These are phyloP conservation scores for Ambastaia sidthimunki DNA, from an alignment of 2,797 vertebrate genomes.

Conservation along the genomic window DNA sequence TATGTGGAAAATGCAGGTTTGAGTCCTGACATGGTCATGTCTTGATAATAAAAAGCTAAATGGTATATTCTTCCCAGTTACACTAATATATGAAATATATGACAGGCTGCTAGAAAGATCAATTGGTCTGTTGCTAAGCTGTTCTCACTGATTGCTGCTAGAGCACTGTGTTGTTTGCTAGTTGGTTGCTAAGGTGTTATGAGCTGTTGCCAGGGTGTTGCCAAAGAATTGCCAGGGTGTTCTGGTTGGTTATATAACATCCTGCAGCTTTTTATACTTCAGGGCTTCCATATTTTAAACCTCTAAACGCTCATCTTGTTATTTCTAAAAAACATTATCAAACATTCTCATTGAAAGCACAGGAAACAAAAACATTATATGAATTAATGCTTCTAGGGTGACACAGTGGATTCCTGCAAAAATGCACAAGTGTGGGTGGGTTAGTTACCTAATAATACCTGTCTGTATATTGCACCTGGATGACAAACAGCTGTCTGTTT, in stretches of 20 bases:
- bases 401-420: conserved; percentile 26
- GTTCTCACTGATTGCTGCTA: no score
- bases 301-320: no score
- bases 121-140: no score
- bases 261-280: no score
- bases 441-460: conserved; percentile 61
- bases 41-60: background rate
- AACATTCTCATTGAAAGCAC: no score
- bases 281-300: no score
- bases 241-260: background rate
- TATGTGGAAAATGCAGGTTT: background rate
- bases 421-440: conserved; percentile 47
- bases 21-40: background rate
- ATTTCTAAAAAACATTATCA: no score
- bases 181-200: background rate
- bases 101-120: no score
- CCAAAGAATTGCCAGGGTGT: background rate
- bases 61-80: background rate
- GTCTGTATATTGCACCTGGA: conserved; percentile 62
- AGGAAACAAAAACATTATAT: background rate
- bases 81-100: no score
- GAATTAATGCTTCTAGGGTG: no score
- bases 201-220: background rate
- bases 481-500: conserved; percentile 71
- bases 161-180: background rate